phyloP scores from a whole-genome alignment of 2,797 vertebrate species.

The Rhinogobio ventralis region DNA sequence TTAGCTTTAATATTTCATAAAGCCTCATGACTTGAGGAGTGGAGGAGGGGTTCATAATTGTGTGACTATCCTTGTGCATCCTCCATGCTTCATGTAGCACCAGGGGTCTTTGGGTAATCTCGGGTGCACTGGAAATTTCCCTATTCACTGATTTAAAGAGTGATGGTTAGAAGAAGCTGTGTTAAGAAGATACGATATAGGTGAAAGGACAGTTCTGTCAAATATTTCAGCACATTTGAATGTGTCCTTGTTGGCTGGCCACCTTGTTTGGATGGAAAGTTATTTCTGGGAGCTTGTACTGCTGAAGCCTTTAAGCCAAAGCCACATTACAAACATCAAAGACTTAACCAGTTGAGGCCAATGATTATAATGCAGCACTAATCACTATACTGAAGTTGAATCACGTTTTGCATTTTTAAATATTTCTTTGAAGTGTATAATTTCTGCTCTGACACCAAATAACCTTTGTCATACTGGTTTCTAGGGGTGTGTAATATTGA shows the following conservation, averaged over 20 bases:
- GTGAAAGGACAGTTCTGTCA: neutral
- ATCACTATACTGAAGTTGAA: neutral
- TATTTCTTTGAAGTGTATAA: neutral
- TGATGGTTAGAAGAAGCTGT: neutral
- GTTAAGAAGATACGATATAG: neutral
- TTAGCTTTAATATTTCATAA: constrained; percentile 80
- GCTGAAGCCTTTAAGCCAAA: constrained; percentile 19
- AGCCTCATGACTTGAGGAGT: constrained; percentile 62
- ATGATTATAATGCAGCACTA: neutral
- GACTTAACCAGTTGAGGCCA: neutral
- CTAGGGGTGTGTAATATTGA: neutral
- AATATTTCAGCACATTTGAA: neutral
- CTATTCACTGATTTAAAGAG: neutral
- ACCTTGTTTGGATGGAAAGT: neutral
- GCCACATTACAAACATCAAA: constrained; percentile 18
- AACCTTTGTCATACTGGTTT: neutral
- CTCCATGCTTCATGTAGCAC: neutral
- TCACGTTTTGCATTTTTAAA: neutral
- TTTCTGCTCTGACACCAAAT: neutral
- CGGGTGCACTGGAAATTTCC: neutral
- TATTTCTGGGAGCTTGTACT: constrained; percentile 2
- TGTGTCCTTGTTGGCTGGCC: neutral
- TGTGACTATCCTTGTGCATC: constrained; percentile 2
- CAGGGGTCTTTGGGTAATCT: constrained; percentile 5
- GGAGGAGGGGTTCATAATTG: constrained; percentile 58